Evolutionary conservation across 2,113 vertebrate genomes (phyloP).

Genomic region (Barbus barbus): DNA sequence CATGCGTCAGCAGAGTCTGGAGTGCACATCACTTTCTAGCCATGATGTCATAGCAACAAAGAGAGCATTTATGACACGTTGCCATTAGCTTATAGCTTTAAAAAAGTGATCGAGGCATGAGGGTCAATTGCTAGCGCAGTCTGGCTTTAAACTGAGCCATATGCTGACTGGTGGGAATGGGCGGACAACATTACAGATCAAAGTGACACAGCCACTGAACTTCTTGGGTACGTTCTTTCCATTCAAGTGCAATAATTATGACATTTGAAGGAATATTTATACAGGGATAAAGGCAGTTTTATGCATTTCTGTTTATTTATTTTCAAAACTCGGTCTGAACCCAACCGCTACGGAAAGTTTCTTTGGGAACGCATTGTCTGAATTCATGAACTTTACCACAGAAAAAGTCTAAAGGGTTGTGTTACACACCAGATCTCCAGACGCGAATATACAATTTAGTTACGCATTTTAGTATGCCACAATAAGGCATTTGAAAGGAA

Average conservation of each 20-base stretch:
- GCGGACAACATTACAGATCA: conserved; percentile 72
- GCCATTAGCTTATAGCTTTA: conserved; percentile 1
- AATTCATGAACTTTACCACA: conserved; percentile 36
- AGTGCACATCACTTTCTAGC: background rate
- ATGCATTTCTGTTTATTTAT: conserved; percentile 79
- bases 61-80: conserved; percentile 6
- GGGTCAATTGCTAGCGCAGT: conserved; percentile 70
- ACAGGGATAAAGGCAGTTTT: conserved; percentile 75
- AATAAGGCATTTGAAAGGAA: conserved; percentile 20
- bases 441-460: background rate
- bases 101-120: conserved; percentile 54
- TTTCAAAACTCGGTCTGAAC: conserved; percentile 55
- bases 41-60: conserved; percentile 25
- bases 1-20: background rate
- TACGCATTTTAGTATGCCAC: background rate
- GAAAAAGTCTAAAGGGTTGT: conserved; percentile 19
- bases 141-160: conserved; percentile 76
- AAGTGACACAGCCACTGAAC: conserved; percentile 13
- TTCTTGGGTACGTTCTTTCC: conserved; percentile 39
- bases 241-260: conserved; percentile 70
- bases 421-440: conserved; percentile 13
- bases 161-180: conserved; percentile 68
- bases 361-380: conserved; percentile 23
- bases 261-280: conserved; percentile 76
- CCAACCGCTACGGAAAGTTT: conserved; percentile 37